Base-by-base conservation (phyloP, 53 echinoderm and acorn worm genomes). In the Stichopus horrens region DNA sequence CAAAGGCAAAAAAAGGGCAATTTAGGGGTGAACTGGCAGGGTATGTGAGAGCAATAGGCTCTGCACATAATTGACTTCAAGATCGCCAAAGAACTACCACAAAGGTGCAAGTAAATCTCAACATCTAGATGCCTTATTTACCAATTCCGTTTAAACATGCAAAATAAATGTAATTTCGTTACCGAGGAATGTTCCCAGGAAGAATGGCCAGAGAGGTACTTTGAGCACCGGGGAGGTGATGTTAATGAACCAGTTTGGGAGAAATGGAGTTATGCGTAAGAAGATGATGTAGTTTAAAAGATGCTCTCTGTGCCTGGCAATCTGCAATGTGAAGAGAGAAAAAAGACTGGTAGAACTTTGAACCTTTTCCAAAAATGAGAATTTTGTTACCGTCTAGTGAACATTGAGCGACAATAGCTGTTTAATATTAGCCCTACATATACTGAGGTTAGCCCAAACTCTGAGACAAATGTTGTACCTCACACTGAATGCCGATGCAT, bases 241-340 rank as follows among this genome's bases (percentile, higher is more conserved):
- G 87, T 97, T 97, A 87, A 97, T 97, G 57, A 97, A 97, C 97
- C 97, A 97, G 79, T 97, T 97, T 37, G 97, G 97, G n/a, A 97
- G 88, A 78, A 97, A 97, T 8, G 97, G 97, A 51, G 97, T 97
- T 53, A 97, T 97, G 10, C 97, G 90, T 74, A 97, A 75, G 76
- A 97, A 97, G 63, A 97, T 95, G 74, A 97, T 97, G 91, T 97
- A 97, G 55, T 97, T 95, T 14, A 97, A 90, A 8, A 97, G 88
- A 77, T 97, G 95, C 51, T 97, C 95, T 66, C 93, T 65, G 74
- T 97, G 97, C 67, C 90, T 92, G 22, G 90, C 91, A 76, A 97
- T 91, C 97, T 97, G 91, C 4, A 89, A 55, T 8, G 73, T 3
- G 82, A 56, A 73, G 18, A 86, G 66, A 86, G 22, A 67, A 10